Base-by-base conservation (phyloP, 2,888 invertebrate species). In the Sepioteuthis lessoniana region DNA sequence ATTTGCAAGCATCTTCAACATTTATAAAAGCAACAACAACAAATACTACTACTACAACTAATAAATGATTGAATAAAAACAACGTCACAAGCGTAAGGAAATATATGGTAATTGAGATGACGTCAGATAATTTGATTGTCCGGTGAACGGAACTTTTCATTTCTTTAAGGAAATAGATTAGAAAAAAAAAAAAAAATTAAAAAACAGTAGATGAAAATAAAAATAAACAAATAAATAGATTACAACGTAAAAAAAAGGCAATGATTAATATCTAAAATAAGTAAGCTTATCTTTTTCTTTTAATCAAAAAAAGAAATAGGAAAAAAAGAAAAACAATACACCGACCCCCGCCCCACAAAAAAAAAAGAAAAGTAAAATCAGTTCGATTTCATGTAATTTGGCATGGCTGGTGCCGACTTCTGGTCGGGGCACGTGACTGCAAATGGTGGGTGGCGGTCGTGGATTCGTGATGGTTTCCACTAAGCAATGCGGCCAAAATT, bases 91-190 rank as follows among this genome's bases (percentile, higher is more conserved):
- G 16, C n/a, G n/a, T 76, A 76, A n/a, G 3, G 76, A 10, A 76
- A n/a, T 76, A 76, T 10, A n/a, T n/a, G n/a, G 8, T 76, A 76
- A 76, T 76, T n/a, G 76, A 76, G n/a, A 76, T 76, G 76, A 76
- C 76, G 76, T 76, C 76, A 35, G 76, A 76, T 76, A 76, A 76
- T 76, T 76, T 76, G 76, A 76, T 76, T 35, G 76, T 76, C 76
- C 76, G 21, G n/a, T 35, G n/a, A 76, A 76, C 76, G 76, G 76
- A 76, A 76, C 55, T 35, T 35, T 76, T 35, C 76, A 76, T 76
- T 76, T 76, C 76, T 76, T 76, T 10, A 10, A 35, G 76, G n/a
- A 76, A 76, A 76, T 76, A 76, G 76, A 76, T 76, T 76, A 76
- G n/a, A 76, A 76, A 16, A 16, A 76, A 76, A 35, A 76, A 31